Conservation (phyloP, 2,888 invertebrate genomes). For the Ophion ventricosus region DNA sequence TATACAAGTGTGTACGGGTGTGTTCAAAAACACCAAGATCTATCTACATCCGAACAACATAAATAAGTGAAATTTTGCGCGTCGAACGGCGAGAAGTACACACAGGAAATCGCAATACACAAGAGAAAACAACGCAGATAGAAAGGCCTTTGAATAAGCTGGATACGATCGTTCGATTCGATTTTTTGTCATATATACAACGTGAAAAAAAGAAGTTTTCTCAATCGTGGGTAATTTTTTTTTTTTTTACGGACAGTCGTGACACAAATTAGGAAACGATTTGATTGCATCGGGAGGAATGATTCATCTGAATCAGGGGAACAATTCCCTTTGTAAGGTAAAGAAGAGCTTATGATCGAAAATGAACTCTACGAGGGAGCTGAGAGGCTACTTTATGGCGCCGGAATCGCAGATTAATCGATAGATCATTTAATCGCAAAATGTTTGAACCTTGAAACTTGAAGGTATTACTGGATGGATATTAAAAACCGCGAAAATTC, state of each 20-base stretch:
- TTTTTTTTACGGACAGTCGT: background rate
- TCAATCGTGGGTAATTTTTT: background rate
- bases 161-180: background rate
- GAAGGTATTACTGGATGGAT: too few relatives aligned
- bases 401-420: too few relatives aligned
- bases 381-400: too few relatives aligned
- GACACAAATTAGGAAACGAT: background rate
- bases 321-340: too few relatives aligned
- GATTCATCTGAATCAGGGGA: background rate
- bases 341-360: too few relatives aligned
- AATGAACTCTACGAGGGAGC: too few relatives aligned
- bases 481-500: too few relatives aligned
- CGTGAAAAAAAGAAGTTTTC: slow-evolving; percentile 4
- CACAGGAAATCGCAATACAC: background rate
- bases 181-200: background rate
- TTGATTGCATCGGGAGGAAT: background rate
- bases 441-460: too few relatives aligned
- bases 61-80: slow-evolving; percentile 59
- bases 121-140: background rate
- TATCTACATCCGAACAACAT: slow-evolving; percentile 65
- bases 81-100: slow-evolving; percentile 35
- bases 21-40: slow-evolving; percentile 56
- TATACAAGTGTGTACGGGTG: slow-evolving; percentile 15
- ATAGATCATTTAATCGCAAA: too few relatives aligned
- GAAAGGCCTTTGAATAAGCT: background rate